Conservation (phyloP, 2,113 vertebrate genomes). For the Synchiropus splendidus region DNA sequence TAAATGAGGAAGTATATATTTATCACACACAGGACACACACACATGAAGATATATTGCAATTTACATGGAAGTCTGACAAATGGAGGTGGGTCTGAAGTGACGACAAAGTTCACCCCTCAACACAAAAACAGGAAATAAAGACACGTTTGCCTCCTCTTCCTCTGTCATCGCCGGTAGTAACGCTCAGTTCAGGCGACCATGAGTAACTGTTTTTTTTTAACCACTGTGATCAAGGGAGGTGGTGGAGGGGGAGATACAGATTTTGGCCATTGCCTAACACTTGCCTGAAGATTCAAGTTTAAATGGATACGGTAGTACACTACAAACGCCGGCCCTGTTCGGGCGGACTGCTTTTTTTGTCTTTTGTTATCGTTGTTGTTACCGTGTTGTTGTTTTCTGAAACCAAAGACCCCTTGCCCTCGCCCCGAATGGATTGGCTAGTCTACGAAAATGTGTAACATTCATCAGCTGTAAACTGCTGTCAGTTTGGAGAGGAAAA, state of each 20-base stretch:
- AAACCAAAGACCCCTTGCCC: slow-evolving; percentile 72
- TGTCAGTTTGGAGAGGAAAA: slow-evolving; percentile 69
- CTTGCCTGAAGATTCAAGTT: slow-evolving; percentile 76
- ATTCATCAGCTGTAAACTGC: slow-evolving; percentile 84
- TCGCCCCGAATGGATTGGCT: slow-evolving; percentile 71
- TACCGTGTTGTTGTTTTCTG: slow-evolving; percentile 20
- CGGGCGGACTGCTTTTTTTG: slow-evolving; percentile 79
- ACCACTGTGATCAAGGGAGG: too few species aligned
- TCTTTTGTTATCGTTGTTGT: slow-evolving; percentile 18
- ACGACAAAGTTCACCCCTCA: too few species aligned
- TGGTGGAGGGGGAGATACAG: slow-evolving; percentile 27
- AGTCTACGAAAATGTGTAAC: slow-evolving; percentile 88
- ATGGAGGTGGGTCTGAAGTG: too few species aligned
- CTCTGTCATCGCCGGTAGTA: too few species aligned
- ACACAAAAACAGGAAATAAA: too few species aligned
- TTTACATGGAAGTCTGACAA: too few species aligned
- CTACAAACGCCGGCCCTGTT: slow-evolving; percentile 81
- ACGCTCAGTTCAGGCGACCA: too few species aligned
- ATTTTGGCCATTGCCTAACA: slow-evolving; percentile 70
- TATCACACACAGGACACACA: too few species aligned
- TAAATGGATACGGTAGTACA: slow-evolving; percentile 72
- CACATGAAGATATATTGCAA: too few species aligned
- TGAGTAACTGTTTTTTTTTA: too few species aligned
- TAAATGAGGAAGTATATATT: too few species aligned
- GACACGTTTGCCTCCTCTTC: too few species aligned